Base-by-base conservation (phyloP, 2,888 invertebrate genomes). In the Argyresthia goedartella region DNA sequence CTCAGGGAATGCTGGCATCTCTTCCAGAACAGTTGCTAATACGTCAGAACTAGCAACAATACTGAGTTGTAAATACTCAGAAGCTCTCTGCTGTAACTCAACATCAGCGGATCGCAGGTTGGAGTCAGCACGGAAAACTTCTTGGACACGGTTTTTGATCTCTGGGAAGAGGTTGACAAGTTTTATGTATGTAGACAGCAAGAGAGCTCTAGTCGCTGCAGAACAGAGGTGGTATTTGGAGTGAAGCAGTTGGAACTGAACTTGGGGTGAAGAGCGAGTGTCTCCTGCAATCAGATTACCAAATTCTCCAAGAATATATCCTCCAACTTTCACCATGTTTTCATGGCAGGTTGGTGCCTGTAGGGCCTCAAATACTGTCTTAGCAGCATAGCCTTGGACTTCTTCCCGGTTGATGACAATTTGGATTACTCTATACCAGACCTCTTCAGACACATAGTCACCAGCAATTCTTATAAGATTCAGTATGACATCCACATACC, bases 271-370 rank as follows among this genome's bases (percentile, higher is more conserved):
- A 48, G 99, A 99, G 54, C 99, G 90, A 56, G 96, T 95, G 80
- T 99, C 99, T 13, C 99, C 99, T 63, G 99, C 99, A 74, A 99
- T 99, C 56, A 99, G 90, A 87, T 99, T 99, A 52, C 99, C 99
- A 86, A 99, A 99, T 84, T 99, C 99, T 56, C 99, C 99, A 56
- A 99, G 90, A 65, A 99, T 99, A 69, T 99, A 99, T 52, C 99
- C 99, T 56, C 99, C 99, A 52, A 99, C 99, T 91, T 99, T 99
- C 1, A 99, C 99, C 99, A 99, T 99, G 78, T 99, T 99, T 84
- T 99, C 99, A 77, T 99, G 99, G 71, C 99, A 99, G 33, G 99
- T 99, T 15, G 99, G 98, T 36, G 98, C 98, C 88, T 99, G 98
- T 52, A 99, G 86, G 53, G 98, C 98, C 88, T 99, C 99, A 88